Conservation (phyloP, 2,113 vertebrate genomes). For the Proterorhinus semilunaris region DNA sequence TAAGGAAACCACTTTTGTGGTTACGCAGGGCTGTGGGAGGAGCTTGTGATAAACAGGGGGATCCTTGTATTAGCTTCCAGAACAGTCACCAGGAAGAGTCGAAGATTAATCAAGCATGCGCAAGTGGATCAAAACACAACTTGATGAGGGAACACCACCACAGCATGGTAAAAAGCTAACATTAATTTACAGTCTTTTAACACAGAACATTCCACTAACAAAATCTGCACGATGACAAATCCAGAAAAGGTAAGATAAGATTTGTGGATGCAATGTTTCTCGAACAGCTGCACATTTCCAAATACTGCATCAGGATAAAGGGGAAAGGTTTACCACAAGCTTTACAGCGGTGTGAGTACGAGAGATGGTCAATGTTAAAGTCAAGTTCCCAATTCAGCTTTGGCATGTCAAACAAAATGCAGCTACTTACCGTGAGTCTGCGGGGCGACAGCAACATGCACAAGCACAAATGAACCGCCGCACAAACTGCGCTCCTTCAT, state of each 20-base stretch:
- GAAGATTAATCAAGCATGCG: too few species aligned
- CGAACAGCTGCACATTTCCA: constrained; percentile 27
- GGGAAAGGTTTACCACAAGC: constrained; percentile 3
- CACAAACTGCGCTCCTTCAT: constrained; percentile 37
- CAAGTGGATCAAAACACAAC: too few species aligned
- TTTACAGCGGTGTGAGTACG: constrained; percentile 35
- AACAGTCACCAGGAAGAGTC: too few species aligned
- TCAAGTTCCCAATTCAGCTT: neutral
- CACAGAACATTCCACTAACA: too few species aligned
- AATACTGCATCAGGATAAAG: constrained; percentile 49
- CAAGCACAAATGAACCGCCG: constrained; percentile 2
- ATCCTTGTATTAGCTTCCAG: too few species aligned
- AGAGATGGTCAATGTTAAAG: constrained; percentile 23
- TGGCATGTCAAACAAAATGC: constrained; percentile 44
- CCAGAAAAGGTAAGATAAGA: neutral
- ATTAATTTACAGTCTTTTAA: too few species aligned
- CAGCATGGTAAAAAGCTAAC: too few species aligned
- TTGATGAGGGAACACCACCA: too few species aligned
- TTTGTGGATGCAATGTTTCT: constrained; percentile 11
- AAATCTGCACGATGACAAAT: too few species aligned
- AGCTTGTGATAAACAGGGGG: too few species aligned
- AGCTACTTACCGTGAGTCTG: constrained; percentile 54
- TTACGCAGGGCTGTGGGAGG: too few species aligned
- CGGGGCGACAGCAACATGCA: constrained; percentile 44
- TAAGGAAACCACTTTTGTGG: too few species aligned